Base-by-base conservation (phyloP, 2,113 vertebrate species). In the Tretioscincus oriximinensis region DNA sequence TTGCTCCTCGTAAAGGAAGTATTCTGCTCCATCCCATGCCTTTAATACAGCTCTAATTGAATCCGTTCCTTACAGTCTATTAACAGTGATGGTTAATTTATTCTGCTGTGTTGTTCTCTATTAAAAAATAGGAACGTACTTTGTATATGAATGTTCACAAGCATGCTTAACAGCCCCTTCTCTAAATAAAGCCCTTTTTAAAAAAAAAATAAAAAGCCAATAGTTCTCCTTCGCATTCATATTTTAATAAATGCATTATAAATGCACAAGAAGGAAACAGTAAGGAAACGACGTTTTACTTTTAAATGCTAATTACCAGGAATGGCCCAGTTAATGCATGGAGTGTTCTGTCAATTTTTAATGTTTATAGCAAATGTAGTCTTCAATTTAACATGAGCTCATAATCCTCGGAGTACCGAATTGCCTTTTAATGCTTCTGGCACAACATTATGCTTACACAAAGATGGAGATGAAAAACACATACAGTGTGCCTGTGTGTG, bases 361-460 rank as follows among this genome's bases (percentile, higher is more conserved):
- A 98, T 98, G 96, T 95, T 96, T 95, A 96, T 95, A 94, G 96
- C 95, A 95, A 97, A 95, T 97, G 97, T 96, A 96, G 97, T 96
- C 96, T 98, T 98, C 96, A 97, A 97, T 98, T 97, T 98, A 97
- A 98, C 97, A 97, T 97, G 96, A 96, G 95, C 96, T 97, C 97
- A 97, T 97, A 97, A 98, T 98, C 96, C 96, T 97, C 94, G 90
- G 97, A 97, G 97, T 95, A 96, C 96, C 95, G 97, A 97, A 98
- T 97, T 96, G 97, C 96, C 97, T 97, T 98, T 97, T 96, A 98
- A 98, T 97, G 97, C 96, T 95, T 94, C 93, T 93, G 90, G 94
- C 96, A 95, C 94, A 97, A 97, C 96, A 96, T 89, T 94, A 94
- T 97, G 96, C 97, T 96, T 97, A 95, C 91, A 95, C 93, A 90